Conservation (phyloP, 2,113 vertebrate species). For the Dasyprocta punctata region DNA sequence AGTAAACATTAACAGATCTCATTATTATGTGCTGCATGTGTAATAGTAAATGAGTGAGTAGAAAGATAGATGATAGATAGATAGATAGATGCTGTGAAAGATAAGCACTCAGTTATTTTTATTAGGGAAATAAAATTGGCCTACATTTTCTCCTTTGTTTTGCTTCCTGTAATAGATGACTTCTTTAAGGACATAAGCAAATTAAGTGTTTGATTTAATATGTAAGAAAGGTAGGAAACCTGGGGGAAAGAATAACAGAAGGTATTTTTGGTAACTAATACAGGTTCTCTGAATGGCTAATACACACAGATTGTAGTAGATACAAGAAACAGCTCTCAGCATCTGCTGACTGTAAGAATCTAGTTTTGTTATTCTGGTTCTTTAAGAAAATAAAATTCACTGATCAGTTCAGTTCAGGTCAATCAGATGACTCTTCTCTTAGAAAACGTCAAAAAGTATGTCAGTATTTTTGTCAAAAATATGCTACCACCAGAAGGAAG, state of each 20-base stretch:
- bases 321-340: not conserved
- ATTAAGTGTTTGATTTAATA: not conserved
- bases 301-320: not conserved
- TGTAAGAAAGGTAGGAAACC: not conserved
- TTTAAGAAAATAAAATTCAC: not conserved
- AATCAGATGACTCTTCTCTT: not conserved
- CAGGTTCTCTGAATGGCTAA: not conserved
- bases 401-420: not conserved
- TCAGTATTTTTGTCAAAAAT: constrained; percentile 37
- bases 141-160: not conserved
- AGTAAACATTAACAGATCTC: not conserved
- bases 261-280: not conserved
- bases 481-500: not conserved
- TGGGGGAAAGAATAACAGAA: not conserved
- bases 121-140: not conserved
- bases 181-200: not conserved
- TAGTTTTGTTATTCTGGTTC: not conserved
- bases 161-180: not conserved
- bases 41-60: not conserved
- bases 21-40: not conserved
- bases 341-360: not conserved
- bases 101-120: not conserved
- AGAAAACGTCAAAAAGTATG: not conserved
- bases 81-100: not conserved
- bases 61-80: not conserved